Conservation (phyloP, 2,797 vertebrate species). For the Margarornis squamiger region DNA sequence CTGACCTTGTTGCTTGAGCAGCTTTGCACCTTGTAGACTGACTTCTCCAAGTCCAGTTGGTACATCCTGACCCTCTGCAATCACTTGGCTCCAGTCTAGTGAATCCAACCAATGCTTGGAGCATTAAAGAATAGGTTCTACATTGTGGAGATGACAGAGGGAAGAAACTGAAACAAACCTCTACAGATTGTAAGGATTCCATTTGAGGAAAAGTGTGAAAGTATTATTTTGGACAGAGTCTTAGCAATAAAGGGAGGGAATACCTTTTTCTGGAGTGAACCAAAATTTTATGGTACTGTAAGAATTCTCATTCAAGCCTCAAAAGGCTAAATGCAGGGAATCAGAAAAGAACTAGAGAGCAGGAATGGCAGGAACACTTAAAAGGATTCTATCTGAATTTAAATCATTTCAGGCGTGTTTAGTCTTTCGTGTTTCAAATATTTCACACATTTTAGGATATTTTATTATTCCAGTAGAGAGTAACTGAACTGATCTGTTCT, state of each 20-base stretch:
- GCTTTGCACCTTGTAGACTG: neutral
- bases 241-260: neutral
- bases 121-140: neutral
- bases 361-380: neutral
- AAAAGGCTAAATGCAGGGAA: neutral
- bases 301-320: neutral
- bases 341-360: neutral
- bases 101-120: neutral
- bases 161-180: neutral
- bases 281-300: neutral
- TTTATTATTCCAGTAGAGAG: neutral
- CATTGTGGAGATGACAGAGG: neutral
- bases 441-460: neutral
- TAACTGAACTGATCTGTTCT: neutral
- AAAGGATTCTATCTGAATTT: neutral
- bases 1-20: neutral
- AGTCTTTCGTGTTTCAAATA: neutral
- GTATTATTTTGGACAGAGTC: neutral
- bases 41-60: accelerated
- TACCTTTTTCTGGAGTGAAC: neutral
- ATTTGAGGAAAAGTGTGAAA: neutral
- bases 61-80: neutral
- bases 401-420: neutral
- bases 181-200: neutral
- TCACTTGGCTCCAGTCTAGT: neutral